Base-by-base conservation (phyloP, 1,140 invertebrate species). In the Euwallacea fornicatus region DNA sequence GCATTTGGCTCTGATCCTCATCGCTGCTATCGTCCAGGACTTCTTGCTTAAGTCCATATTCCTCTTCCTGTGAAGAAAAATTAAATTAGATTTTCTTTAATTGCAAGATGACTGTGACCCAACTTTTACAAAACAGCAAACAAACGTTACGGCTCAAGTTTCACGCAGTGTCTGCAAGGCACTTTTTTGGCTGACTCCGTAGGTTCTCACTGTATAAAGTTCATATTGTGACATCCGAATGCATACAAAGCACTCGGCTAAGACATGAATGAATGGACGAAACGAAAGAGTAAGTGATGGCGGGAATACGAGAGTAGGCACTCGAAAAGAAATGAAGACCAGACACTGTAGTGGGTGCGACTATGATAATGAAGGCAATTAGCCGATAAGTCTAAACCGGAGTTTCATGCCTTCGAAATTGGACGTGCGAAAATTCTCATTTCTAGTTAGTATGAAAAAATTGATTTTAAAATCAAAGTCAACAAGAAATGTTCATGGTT, bases 1-100 rank as follows among this genome's bases (percentile, higher is more conserved):
- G 73, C n/a, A 75, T 74, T 54, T 76, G 76, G 7, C 72, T 73
- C 8, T 76, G 69, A 61, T 78, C 80, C 60, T 81, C 79, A 68
- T 81, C 79, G 65, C 79, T 78, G 64, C 70, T 75, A 13, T 78
- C 77, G 61, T 82, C 81, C 8, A 78, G 41, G 7, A 78, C 68
- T 73, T 82, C 81, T 66, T 79, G 79, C 71, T 82, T 82, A 41
- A 77, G 58, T 56, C 55, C 42, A 56, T 67, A 69, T 9, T 72
- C 75, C 54, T 78, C 75, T 11, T 76, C 77, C 77, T 78, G 66
- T 42, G 75, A 77, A 11, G 6, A n/a, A 64, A 6, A 64, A 15
- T 56, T 56, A 15, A 15, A 56, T 21, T 56, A 50, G 9, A 50
- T 50, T 33, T 33, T 33, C 21, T 33, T 33, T 4, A 33, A 33